These are phyloP conservation scores for Polymixis lichenea DNA, from an alignment of 2,888 invertebrate genomes.

Conservation along the genomic window DNA sequence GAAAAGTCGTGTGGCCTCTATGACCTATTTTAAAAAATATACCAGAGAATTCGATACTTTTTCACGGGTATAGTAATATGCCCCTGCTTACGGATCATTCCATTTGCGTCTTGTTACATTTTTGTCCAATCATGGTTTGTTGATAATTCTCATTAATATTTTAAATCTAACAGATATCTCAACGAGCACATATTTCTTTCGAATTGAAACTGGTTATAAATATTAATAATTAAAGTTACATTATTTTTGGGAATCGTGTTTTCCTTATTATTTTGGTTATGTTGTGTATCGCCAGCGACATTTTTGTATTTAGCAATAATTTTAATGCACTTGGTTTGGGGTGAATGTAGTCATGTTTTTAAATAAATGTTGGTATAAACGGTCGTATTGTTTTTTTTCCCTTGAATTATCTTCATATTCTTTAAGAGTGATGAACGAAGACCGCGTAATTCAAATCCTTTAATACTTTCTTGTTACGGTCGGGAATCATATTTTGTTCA, in stretches of 20 bases:
- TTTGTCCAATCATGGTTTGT: slow-evolving; percentile 24
- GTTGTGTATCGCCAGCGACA: slow-evolving; percentile 66
- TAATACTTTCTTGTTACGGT: no score
- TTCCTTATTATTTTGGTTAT: slow-evolving; percentile 50
- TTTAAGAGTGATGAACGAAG: not conserved
- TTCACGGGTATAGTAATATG: not conserved
- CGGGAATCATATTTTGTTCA: no score
- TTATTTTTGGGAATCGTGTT: slow-evolving; percentile 55
- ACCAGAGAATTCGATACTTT: not conserved
- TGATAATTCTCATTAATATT: slow-evolving; percentile 28
- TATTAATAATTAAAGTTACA: slow-evolving; percentile 34
- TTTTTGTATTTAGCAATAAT: slow-evolving; percentile 77
- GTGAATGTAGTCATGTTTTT: slow-evolving; percentile 87
- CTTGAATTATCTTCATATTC: not conserved
- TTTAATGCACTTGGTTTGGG: slow-evolving; percentile 88
- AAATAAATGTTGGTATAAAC: slow-evolving; percentile 83
- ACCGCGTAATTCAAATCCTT: no score
- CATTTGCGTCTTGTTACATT: slow-evolving; percentile 14
- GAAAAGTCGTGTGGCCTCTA: not conserved
- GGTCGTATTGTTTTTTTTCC: slow-evolving; percentile 52
- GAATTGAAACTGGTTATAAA: slow-evolving; percentile 51
- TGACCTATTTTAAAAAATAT: not conserved
- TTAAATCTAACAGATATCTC: slow-evolving; percentile 20
- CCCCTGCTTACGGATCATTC: slow-evolving; percentile 35
- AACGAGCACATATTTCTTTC: slow-evolving; percentile 50